Evolutionary conservation across 2,797 vertebrate genomes (phyloP).

Genomic region (Spizella passerina): DNA sequence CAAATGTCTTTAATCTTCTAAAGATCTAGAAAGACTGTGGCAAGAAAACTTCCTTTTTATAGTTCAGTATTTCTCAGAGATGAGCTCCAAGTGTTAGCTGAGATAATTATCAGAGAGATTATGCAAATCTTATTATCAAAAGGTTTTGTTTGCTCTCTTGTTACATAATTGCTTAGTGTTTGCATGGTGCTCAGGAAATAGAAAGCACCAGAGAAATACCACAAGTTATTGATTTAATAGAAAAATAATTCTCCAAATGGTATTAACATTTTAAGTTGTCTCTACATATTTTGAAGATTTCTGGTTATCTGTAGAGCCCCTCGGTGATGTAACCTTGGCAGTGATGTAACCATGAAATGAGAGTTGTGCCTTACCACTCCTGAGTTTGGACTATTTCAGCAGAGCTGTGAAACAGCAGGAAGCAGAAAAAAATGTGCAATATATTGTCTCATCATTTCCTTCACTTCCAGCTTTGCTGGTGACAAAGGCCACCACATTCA

Average conservation of each 20-base stretch:
- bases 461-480: background rate
- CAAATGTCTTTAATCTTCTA: constrained; percentile 34
- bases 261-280: background rate
- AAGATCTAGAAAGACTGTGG: background rate
- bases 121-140: constrained; percentile 51
- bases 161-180: constrained; percentile 19
- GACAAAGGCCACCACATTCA: background rate
- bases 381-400: background rate
- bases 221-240: background rate
- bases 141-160: constrained; percentile 45
- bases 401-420: background rate
- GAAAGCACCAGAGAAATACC: background rate
- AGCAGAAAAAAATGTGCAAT: background rate
- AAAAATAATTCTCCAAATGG: background rate
- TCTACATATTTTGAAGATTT: background rate
- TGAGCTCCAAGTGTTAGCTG: constrained; percentile 41
- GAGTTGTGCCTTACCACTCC: background rate
- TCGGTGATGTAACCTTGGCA: background rate
- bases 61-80: constrained; percentile 55
- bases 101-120: constrained; percentile 65
- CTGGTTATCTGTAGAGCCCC: background rate
- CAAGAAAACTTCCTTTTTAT: constrained; percentile 19
- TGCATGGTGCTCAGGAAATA: background rate
- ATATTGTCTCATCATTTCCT: background rate
- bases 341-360: background rate